Conservation (phyloP, 2,888 invertebrate genomes). For the Theodoxus fluviatilis region DNA sequence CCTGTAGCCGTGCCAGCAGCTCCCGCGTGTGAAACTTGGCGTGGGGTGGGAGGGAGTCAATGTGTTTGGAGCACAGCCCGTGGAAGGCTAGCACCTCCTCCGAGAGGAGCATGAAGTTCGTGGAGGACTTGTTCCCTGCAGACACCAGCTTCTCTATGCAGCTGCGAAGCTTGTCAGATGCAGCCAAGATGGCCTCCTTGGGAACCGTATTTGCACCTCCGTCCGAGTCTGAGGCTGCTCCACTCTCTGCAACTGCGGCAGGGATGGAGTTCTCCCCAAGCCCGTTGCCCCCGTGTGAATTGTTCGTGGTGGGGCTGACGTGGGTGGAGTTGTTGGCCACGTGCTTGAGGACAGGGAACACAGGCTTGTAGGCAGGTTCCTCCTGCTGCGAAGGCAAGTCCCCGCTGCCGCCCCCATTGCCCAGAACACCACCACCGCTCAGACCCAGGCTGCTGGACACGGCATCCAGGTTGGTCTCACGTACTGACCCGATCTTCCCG, state of each 20-base stretch:
- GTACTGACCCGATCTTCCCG: constrained; percentile 32
- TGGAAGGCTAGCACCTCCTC: constrained; percentile 83
- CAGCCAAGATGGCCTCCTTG: constrained; percentile 48
- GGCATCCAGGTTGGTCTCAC: constrained; percentile 36
- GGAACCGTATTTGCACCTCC: constrained; percentile 37
- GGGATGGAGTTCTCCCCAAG: too few relatives aligned
- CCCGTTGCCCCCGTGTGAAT: too few relatives aligned
- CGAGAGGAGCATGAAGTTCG: constrained; percentile 81
- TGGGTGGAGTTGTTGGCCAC: constrained; percentile 21
- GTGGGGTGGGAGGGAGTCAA: constrained; percentile 84
- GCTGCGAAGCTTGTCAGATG: constrained; percentile 46
- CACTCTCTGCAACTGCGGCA: too few relatives aligned
- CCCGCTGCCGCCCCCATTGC: constrained; percentile 40
- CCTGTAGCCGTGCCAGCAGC: constrained; percentile 60
- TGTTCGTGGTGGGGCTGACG: too few relatives aligned
- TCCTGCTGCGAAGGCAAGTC: constrained; percentile 36
- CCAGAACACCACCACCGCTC: constrained; percentile 30
- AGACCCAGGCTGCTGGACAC: too few relatives aligned
- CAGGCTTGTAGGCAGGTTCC: constrained; percentile 42
- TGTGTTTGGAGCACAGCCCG: constrained; percentile 82
- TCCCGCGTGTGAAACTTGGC: constrained; percentile 85
- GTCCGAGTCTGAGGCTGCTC: constrained; percentile 37
- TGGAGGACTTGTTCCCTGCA: constrained; percentile 58
- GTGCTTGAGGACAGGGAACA: constrained; percentile 41
- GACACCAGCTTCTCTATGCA: constrained; percentile 53